Base-by-base conservation (phyloP, 2,888 invertebrate species). In the Gymnoscelis rufifasciata region DNA sequence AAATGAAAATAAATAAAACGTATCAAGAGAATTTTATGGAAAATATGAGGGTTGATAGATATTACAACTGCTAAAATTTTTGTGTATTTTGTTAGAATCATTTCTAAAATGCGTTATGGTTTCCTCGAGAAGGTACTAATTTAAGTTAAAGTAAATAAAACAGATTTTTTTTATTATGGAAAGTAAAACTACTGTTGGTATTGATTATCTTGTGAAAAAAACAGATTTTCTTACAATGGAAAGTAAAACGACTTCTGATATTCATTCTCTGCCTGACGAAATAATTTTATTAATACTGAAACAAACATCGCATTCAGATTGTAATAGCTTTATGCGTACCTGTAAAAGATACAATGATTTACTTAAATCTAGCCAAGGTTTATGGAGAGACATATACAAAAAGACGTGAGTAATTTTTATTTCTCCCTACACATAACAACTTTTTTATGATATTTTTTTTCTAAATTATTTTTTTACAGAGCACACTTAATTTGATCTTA, bases 311-410 rank as follows among this genome's bases (percentile, higher is more conserved):
- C 57, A 58, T 43, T 46, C 47, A 7, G 91, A 91, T 67, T 78
- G 90, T 31, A 47, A 89, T 8, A 83, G 80, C 62, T 89, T 91
- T 57, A 78, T 89, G 12, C 59, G 75, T 38, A 89, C 90, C 11
- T 91, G 90, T 68, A 89, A 82, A 58, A 78, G 78, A 27, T 88
- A 89, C 46, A 68, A 87, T 57, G 73, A 80, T 47, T 61, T 88
- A 39, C 73, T 91, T 1, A 71, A 68, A n/a, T 69, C 62, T 33
- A 78, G 79, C 55, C 67, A 74, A 31, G 56, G 54, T 40, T 59
- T 83, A 7, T 81, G 81, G 79, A 81, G 71, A 55, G 51, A 49
- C 7, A 68, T 71, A 47, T 64, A 71, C 13, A 68, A 60, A 51
- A 39, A 51, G 39, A 53, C 54, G 82, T 83, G 68, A 75, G 81